A percentile compares a stretch with the other conserved stretches of the same genome.
Evolutionary conservation across 1,140 invertebrate genomes (phyloP).

Genomic region (Andricus grossulariae): DNA sequence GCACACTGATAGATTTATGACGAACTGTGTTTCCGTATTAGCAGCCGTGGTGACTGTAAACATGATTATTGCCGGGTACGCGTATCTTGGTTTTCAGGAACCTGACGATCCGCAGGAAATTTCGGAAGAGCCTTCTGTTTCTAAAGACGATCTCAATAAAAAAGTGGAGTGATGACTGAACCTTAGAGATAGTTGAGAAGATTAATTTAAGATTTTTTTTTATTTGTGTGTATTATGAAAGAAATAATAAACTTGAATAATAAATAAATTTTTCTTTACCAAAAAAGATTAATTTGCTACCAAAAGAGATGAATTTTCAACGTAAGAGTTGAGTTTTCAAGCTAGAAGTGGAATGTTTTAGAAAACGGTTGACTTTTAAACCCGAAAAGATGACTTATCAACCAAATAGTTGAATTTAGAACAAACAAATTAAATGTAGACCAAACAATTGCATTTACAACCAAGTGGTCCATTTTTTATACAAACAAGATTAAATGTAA

Average conservation of each 20-base stretch:
- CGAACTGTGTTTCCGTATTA: conserved; percentile 84
- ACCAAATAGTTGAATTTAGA: too few relatives aligned
- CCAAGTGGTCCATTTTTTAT: too few relatives aligned
- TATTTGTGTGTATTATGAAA: conserved; percentile 16
- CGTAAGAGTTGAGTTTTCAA: too few relatives aligned
- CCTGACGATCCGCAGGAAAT: conserved; percentile 74
- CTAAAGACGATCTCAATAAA: conserved; percentile 47
- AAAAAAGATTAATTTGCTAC: too few relatives aligned
- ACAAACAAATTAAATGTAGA: too few relatives aligned
- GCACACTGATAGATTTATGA: conserved; percentile 78
- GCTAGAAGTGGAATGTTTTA: too few relatives aligned
- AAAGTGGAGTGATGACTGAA: conserved; percentile 44
- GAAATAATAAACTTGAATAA: neutral
- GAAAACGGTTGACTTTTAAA: too few relatives aligned
- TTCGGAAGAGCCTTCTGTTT: conserved; percentile 44
- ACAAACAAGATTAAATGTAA: too few relatives aligned
- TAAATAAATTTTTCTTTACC: neutral
- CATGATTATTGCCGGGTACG: conserved; percentile 85
- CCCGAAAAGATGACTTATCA: too few relatives aligned
- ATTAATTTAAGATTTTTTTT: neutral
- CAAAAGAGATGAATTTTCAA: too few relatives aligned
- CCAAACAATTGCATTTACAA: too few relatives aligned
- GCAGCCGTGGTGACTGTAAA: conserved; percentile 87
- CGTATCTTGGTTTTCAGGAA: conserved; percentile 86
- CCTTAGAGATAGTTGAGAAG: conserved; percentile 16